Base-by-base conservation (phyloP, 2,113 vertebrate species). In the Sprattus sprattus region DNA sequence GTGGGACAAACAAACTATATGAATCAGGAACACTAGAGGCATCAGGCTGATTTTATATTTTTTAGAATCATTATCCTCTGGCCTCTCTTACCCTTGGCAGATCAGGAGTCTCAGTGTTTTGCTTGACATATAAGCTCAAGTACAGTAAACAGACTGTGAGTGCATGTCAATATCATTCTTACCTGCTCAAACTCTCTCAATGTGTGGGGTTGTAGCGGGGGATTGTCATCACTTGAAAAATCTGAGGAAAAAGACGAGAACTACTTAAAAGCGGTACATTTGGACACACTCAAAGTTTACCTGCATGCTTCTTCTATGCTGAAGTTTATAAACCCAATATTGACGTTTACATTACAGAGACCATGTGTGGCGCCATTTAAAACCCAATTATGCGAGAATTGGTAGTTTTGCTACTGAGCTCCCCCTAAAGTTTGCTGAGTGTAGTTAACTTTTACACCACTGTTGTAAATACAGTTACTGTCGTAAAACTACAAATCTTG, bases 111-210 rank as follows among this genome's bases (percentile, higher is more conserved):
- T 54, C 2, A 54, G 16, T 20, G 47, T 9, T 49, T 49, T 49
- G 9, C 9, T 11, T 49, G 9, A 11, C 47, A 49, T 11, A 11
- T 49, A 11, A 11, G 47, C 47, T 47, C 46, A 47, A 49, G 47
- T 49, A 49, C 9, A 49, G 8, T 11, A 18, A 54, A 54, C 3
- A 54, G 64, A 28, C 64, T 67, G 22, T 60, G 54, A 60, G 39
- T 28, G 64, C 64, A 7, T 39, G 2, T 57, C 28, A 47, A 83
- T 46, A 81, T 89, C 6, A 0, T 78, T 13, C 90, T 93, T 80
- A 95, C 95, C 94, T 95, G 94, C 84, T 95, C 95, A 88, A 95
- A 95, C 81, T 95, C 57, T 85, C 90, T 94, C 89, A 95, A 93
- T 0, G 94, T 94, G 90, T 95, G 95, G 81, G 91, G 92, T 90